phyloP scores from a whole-genome alignment of 2,797 vertebrate species.

The Urophycis tenuis region DNA sequence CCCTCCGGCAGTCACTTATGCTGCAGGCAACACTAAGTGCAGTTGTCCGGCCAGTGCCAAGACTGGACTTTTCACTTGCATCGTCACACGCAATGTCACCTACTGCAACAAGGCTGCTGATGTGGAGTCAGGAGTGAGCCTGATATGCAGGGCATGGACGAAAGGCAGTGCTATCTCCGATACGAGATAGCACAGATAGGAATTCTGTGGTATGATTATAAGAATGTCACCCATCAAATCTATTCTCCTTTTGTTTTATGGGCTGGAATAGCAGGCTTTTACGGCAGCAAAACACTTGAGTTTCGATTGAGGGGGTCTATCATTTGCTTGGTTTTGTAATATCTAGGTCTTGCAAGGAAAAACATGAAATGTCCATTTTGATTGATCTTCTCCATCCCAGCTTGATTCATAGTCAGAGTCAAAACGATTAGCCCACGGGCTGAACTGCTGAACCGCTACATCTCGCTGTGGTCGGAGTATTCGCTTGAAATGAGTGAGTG shows the following conservation, averaged over 20 bases:
- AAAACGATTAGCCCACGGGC: not conserved
- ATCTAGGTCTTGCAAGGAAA: not conserved
- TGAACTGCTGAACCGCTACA: not conserved
- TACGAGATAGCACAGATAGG: not conserved
- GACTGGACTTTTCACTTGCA: not conserved
- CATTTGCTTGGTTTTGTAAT: not conserved
- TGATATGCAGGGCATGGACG: not conserved
- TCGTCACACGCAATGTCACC: not conserved
- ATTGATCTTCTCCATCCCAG: not conserved
- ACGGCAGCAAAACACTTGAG: not conserved
- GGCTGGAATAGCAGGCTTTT: not conserved
- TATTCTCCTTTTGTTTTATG: not conserved
- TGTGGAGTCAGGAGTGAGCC: not conserved
- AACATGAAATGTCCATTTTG: not conserved
- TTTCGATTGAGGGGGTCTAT: not conserved
- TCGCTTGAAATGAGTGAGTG: not conserved
- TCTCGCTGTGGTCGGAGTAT: not conserved
- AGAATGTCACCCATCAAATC: not conserved
- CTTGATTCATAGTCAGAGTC: too few relatives aligned
- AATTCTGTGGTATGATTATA: not conserved
- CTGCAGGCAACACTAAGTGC: conserved; percentile 8
- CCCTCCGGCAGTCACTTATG: not conserved
- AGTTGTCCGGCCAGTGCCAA: conserved; percentile 5
- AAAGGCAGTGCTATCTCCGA: not conserved
- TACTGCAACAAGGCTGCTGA: not conserved